phyloP scores from a whole-genome alignment of 2,113 vertebrate genomes.

The Sisor rabdophorus region DNA sequence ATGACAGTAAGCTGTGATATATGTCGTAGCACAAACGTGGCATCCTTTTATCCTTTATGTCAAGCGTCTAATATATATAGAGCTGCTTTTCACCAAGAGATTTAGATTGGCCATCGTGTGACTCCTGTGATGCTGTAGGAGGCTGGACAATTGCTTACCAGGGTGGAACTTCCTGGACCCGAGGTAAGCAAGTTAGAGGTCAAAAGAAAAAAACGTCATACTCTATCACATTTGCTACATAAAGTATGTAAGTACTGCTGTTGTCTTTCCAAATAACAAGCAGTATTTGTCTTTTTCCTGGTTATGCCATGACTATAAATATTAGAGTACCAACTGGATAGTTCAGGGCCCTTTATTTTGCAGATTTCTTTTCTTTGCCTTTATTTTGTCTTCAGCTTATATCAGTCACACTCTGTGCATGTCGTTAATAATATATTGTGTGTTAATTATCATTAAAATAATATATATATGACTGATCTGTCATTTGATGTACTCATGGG shows the following conservation, averaged over 20 bases:
- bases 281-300: constrained; percentile 6
- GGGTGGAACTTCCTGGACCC: constrained; percentile 71
- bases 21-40: not conserved
- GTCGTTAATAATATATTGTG: too few relatives aligned
- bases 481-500: too few relatives aligned
- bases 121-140: constrained; percentile 52
- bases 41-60: constrained; percentile 23
- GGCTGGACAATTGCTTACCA: constrained; percentile 66
- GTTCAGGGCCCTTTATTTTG: not conserved
- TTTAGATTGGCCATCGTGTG: constrained; percentile 41
- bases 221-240: constrained; percentile 20
- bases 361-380: too few relatives aligned
- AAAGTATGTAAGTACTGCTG: constrained; percentile 25
- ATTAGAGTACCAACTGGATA: not conserved
- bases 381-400: too few relatives aligned
- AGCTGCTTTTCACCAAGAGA: constrained; percentile 30
- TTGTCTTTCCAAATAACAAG: constrained; percentile 26
- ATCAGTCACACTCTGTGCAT: too few relatives aligned
- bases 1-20: constrained; percentile 16
- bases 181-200: constrained; percentile 67
- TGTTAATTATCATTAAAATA: too few relatives aligned
- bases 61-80: constrained; percentile 33
- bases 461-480: too few relatives aligned
- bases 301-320: not conserved
- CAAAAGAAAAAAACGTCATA: constrained; percentile 46